Conservation (phyloP, 2,888 invertebrate species). For the Xylophagus ater region DNA sequence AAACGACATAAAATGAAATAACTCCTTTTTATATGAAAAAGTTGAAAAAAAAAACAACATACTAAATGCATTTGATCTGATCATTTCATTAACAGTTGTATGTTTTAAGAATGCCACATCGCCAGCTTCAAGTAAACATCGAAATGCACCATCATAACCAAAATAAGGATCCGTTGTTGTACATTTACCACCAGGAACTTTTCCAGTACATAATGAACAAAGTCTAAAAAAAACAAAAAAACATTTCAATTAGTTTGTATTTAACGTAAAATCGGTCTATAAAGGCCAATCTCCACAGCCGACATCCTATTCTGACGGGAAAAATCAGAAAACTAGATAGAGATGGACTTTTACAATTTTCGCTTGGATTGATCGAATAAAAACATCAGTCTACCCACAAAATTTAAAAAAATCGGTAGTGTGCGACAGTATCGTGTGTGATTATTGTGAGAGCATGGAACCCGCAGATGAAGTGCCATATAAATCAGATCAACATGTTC, state of each 20-base stretch:
- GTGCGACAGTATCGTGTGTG: no score
- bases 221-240: slow-evolving; percentile 43
- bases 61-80: slow-evolving; percentile 50
- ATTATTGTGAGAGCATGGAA: no score
- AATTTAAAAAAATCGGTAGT: no score
- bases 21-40: slow-evolving; percentile 9
- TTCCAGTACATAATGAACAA: slow-evolving; percentile 75
- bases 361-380: no score
- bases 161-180: slow-evolving; percentile 79
- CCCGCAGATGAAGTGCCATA: no score
- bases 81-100: slow-evolving; percentile 64
- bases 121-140: slow-evolving; percentile 71
- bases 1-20: background rate
- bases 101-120: slow-evolving; percentile 87
- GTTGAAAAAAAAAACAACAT: slow-evolving; percentile 24
- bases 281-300: no score
- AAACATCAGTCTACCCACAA: no score
- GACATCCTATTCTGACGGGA: no score
- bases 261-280: background rate
- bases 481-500: no score
- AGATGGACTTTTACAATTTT: no score
- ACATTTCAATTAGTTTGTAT: background rate
- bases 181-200: slow-evolving; percentile 66
- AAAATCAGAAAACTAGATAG: no score
- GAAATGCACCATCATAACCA: slow-evolving; percentile 84